Conservation (phyloP, 1,140 invertebrate species). For the Acromyrmex heyeri region DNA sequence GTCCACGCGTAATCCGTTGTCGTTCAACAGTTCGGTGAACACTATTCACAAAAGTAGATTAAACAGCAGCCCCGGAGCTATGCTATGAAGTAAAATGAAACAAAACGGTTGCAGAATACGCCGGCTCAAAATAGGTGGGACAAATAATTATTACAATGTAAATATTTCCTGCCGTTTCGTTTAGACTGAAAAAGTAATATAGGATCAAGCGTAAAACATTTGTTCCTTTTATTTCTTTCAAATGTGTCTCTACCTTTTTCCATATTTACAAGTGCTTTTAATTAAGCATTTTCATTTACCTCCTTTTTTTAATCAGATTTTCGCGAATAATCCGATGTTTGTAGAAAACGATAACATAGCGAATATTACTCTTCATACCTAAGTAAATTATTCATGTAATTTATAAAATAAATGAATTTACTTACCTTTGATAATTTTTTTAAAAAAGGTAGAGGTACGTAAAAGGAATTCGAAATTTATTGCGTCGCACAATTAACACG, state of each 20-base stretch:
- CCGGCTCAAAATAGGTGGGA: not conserved
- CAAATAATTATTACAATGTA: constrained; percentile 23
- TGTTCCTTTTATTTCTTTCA: not conserved
- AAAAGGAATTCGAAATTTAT: constrained; percentile 8
- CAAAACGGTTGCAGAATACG: not conserved
- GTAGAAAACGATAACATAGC: not conserved
- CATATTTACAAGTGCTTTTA: constrained; percentile 6
- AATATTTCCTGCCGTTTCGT: not conserved
- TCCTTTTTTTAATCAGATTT: constrained; percentile 5
- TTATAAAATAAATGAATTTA: not conserved
- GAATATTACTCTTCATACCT: not conserved
- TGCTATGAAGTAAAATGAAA: constrained; percentile 17
- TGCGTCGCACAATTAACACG: not conserved
- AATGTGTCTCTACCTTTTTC: not conserved
- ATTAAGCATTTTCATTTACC: not conserved
- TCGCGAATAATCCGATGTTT: not conserved
- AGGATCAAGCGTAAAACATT: not conserved
- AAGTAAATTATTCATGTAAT: not conserved
- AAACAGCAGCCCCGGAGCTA: constrained; percentile 19
- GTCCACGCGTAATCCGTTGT: constrained; percentile 31
- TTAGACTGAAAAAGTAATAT: not conserved
- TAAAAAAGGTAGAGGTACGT: not conserved
- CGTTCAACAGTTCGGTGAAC: constrained; percentile 37
- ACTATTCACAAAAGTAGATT: constrained; percentile 41
- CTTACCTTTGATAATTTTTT: not conserved